Conservation (phyloP, 2,113 vertebrate species). For the Orcinus orca region DNA sequence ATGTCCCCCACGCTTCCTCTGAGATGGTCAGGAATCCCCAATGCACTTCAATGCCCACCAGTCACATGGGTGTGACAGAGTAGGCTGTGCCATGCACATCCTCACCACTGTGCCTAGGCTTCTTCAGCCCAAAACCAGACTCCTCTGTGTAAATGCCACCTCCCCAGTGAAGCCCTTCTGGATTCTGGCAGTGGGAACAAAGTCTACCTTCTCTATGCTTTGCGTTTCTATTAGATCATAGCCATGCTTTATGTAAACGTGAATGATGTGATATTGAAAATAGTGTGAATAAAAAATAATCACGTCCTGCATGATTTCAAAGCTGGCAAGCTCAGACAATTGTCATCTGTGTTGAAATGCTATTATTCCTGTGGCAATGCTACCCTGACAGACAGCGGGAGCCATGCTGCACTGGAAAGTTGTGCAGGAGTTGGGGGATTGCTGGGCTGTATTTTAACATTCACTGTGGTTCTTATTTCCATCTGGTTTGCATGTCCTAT, state of each 20-base stretch:
- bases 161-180: background rate
- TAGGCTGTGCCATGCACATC: background rate
- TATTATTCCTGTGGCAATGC: background rate
- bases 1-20: no score
- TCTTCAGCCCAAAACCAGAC: background rate
- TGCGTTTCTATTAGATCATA: background rate
- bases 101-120: background rate
- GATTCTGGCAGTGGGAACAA: background rate
- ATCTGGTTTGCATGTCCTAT: background rate
- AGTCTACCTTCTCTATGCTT: background rate
- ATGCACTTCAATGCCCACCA: accelerated
- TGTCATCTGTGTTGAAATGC: background rate
- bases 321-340: background rate
- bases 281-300: background rate
- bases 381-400: background rate
- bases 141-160: background rate
- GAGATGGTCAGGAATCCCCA: background rate
- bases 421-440: background rate
- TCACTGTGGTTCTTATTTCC: no score
- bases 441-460: background rate
- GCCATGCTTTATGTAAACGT: background rate
- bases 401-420: background rate
- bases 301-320: background rate
- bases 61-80: background rate
- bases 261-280: background rate